Base-by-base conservation (phyloP, 1,140 invertebrate genomes). In the Eurosta solidaginis region DNA sequence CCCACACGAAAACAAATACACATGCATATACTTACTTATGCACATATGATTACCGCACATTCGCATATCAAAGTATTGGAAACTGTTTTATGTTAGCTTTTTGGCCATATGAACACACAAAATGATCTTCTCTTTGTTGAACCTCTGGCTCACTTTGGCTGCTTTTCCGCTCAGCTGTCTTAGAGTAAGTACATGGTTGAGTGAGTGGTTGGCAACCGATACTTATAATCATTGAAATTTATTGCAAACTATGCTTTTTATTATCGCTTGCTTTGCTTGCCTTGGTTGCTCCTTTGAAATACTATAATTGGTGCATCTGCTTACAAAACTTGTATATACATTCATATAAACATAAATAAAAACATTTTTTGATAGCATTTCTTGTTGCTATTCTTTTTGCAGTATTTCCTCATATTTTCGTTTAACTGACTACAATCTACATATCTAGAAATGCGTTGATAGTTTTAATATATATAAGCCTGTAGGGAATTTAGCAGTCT, bases 151-250 rank as follows among this genome's bases (percentile, higher is more conserved):
- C 27, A 5, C 50, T 54, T 9, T 20, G 2, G 5, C 47, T 0
- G 45, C 45, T 4, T 17, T 1, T n/a, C 45, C 45, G 3, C 45
- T 1, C 33, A 33, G 17, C 29, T 68, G 33, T 40, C 59, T 42
- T 9, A 33, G n/a, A 22, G 59, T 68, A 29, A n/a, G n/a, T 42
- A 14, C 12, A 40, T 74, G 42, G 73, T 22, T 45, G 42, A 74
- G 44, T 74, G 73, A 47, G 42, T 47, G 40, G 42, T 47, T 74
- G 73, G 73, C 73, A 74, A 68, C 73, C 42, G 44, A 74, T 47
- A 74, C 73, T 45, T 74, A 36, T 74, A 74, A 74, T 74, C 73
- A 22, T 45, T 33, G 44, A 45, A 74, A 74, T 74, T 74, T 74
- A 74, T 74, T 74, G 73, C 73, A 74, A 45, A 47, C 22, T 74